These are phyloP conservation scores for Drosophila oshimai DNA, from an alignment of 1,140 invertebrate genomes.

Conservation along the genomic window DNA sequence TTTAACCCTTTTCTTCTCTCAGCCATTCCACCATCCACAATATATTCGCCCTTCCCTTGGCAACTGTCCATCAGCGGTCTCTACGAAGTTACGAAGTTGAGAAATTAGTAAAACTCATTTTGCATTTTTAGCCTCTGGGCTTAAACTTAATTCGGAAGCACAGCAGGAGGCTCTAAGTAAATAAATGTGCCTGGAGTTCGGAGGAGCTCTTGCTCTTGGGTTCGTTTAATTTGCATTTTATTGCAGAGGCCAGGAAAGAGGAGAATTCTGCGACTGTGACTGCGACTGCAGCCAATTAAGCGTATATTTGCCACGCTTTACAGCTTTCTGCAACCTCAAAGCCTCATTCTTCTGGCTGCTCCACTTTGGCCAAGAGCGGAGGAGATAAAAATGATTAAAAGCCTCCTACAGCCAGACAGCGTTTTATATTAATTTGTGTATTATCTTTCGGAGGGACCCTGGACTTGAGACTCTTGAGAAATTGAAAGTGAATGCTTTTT, in stretches of 20 bases:
- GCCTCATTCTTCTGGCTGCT: conserved; percentile 28
- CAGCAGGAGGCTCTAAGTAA: conserved; percentile 83
- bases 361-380: conserved; percentile 56
- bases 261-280: conserved; percentile 8
- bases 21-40: neutral
- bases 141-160: conserved; percentile 83
- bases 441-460: conserved; percentile 31
- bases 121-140: conserved; percentile 82
- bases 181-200: conserved; percentile 72
- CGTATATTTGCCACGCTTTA: conserved; percentile 82
- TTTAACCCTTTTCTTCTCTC: conserved; percentile 26
- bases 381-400: conserved; percentile 76
- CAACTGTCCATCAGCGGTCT: conserved; percentile 66
- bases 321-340: conserved; percentile 49
- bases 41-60: neutral
- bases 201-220: neutral
- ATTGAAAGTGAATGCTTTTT: conserved; percentile 75
- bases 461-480: conserved; percentile 63
- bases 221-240: conserved; percentile 83
- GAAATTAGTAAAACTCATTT: conserved; percentile 83
- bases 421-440: conserved; percentile 72
- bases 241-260: conserved; percentile 42
- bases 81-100: conserved; percentile 70
- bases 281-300: conserved; percentile 75
- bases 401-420: conserved; percentile 53